Percentiles rank a stretch among this genome's conserved stretches.
Conservation (phyloP, 2,113 vertebrate genomes). For the Istiophorus platypterus region DNA sequence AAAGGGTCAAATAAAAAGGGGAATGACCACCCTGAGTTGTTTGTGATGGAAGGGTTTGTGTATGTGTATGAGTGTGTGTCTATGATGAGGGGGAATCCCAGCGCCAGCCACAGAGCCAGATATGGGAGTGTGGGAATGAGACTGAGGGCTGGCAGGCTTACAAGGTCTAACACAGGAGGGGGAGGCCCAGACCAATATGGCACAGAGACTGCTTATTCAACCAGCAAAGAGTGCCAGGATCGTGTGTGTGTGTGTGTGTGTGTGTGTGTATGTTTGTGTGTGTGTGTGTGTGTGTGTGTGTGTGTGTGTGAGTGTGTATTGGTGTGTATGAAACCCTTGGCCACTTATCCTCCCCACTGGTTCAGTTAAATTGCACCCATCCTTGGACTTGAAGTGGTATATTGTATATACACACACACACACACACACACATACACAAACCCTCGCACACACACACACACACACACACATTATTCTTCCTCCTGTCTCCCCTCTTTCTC, state of each 20-base stretch:
- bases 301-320: constrained; percentile 28
- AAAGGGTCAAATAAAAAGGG: constrained; percentile 49
- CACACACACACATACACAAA: constrained; percentile 26
- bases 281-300: constrained; percentile 49
- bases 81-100: constrained; percentile 77
- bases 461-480: constrained; percentile 51
- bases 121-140: constrained; percentile 82
- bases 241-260: constrained; percentile 42
- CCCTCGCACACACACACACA: constrained; percentile 31
- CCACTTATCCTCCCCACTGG: constrained; percentile 57
- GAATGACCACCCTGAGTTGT: constrained; percentile 48
- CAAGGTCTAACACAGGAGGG: constrained; percentile 75
- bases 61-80: constrained; percentile 21
- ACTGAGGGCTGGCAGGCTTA: constrained; percentile 76
- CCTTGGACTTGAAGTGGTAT: constrained; percentile 54
- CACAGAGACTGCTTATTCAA: constrained; percentile 78
- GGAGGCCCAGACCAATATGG: constrained; percentile 75
- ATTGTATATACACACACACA: constrained; percentile 25
- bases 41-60: constrained; percentile 33
- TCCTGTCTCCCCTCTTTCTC: constrained; percentile 47
- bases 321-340: constrained; percentile 42
- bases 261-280: constrained; percentile 27
- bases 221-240: constrained; percentile 54
- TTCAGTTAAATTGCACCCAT: constrained; percentile 70
- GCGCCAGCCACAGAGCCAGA: constrained; percentile 67